These are phyloP conservation scores for Chaetodon trifascialis DNA, from an alignment of 2,113 vertebrate species.

Conservation along the genomic window DNA sequence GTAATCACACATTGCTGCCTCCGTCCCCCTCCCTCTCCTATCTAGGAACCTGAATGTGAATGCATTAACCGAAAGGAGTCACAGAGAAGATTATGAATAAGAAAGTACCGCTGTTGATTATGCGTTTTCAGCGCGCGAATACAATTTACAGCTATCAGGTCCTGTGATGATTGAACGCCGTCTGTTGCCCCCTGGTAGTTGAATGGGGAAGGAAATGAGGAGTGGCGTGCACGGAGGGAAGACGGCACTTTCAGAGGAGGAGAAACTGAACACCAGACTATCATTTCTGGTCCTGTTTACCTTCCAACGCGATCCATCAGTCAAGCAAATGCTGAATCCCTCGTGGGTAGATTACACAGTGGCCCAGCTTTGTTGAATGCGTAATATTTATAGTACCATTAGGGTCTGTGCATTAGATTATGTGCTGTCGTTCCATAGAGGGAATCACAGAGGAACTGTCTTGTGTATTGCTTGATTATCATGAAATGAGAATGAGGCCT, in stretches of 20 bases:
- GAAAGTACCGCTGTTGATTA: conserved; percentile 76
- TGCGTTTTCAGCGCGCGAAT: conserved; percentile 72
- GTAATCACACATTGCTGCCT: conserved; percentile 52
- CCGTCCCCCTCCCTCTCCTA: background rate
- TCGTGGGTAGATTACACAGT: conserved; percentile 71
- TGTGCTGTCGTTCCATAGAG: conserved; percentile 51
- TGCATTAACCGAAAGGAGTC: conserved; percentile 71
- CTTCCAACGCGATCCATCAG: conserved; percentile 72
- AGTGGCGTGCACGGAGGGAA: conserved; percentile 59
- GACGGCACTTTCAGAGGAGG: conserved; percentile 49
- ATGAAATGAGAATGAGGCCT: conserved; percentile 66
- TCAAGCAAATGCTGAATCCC: conserved; percentile 74
- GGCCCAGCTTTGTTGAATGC: conserved; percentile 65
- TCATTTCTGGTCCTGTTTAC: conserved; percentile 74
- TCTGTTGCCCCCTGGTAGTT: conserved; percentile 75
- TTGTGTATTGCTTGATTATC: conserved; percentile 77
- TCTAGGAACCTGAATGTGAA: conserved; percentile 68
- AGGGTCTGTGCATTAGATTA: conserved; percentile 67
- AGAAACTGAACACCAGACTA: conserved; percentile 60
- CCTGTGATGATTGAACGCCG: conserved; percentile 77
- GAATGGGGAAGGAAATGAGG: conserved; percentile 68
- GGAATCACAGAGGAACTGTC: conserved; percentile 57
- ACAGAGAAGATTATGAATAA: conserved; percentile 77
- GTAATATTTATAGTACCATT: conserved; percentile 74
- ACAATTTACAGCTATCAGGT: conserved; percentile 78